A percentile compares a stretch with the other conserved stretches of the same genome.
phyloP scores from a whole-genome alignment of 2,888 invertebrate species.

The Cloeon dipterum region DNA sequence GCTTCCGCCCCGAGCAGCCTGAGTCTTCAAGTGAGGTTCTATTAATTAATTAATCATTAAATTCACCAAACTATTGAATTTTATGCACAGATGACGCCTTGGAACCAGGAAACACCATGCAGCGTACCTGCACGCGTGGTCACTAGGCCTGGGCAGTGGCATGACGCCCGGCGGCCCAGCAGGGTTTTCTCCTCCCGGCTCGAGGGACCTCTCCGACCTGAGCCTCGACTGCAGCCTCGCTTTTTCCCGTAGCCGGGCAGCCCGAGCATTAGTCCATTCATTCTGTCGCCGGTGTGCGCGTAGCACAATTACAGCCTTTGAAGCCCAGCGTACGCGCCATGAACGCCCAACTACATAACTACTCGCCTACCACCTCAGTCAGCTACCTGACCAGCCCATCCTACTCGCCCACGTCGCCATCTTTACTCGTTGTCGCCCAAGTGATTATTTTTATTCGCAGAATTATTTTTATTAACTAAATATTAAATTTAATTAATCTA shows the following conservation, averaged over 20 bases:
- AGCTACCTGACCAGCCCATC: slow-evolving; percentile 14
- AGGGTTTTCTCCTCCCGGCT: slow-evolving; percentile 88
- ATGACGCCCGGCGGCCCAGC: slow-evolving; percentile 97
- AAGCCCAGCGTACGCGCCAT: slow-evolving; percentile 30
- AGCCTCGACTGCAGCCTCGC: slow-evolving; percentile 54
- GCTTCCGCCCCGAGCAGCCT: slow-evolving; percentile 52
- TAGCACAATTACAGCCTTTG: slow-evolving; percentile 56
- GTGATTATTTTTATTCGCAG: too few species aligned
- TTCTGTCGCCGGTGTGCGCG: slow-evolving; percentile 36
- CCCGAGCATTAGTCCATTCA: slow-evolving; percentile 62
- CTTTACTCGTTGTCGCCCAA: slow-evolving; percentile 15
- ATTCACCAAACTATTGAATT: not conserved
- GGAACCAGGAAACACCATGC: slow-evolving; percentile 74
- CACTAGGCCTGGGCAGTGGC: slow-evolving; percentile 62
- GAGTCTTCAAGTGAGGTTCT: slow-evolving; percentile 31
- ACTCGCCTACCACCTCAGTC: slow-evolving; percentile 15
- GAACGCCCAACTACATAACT: slow-evolving; percentile 16
- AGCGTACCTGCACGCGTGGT: slow-evolving; percentile 59
- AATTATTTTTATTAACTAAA: too few species aligned
- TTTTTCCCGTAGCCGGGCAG: slow-evolving; percentile 64
- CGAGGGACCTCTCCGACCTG: slow-evolving; percentile 82
- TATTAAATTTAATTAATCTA: too few species aligned
- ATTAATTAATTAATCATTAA: not conserved
- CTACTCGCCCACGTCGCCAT: slow-evolving; percentile 15
- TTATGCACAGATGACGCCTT: slow-evolving; percentile 62